Evolutionary conservation across 2,113 vertebrate species (phyloP), one percentile per base, ranked within the genome.

Genomic region (Sylvicapra grimmia): DNA sequence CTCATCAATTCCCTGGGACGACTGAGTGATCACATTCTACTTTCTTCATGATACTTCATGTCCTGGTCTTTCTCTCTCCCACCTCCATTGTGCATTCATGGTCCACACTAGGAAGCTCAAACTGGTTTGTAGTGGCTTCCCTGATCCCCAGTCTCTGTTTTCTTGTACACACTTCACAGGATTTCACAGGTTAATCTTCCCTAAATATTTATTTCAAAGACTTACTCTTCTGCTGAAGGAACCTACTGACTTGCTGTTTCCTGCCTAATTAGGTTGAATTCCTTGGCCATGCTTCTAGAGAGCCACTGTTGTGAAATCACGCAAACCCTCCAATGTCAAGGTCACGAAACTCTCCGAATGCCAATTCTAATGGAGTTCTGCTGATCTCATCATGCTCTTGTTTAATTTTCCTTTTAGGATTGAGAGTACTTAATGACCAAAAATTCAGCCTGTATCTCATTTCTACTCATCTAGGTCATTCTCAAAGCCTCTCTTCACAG

Each of bases 401-500:
- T n/a, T 89, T 82, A 68, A 59, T 86, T 83, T 97, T 98, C 29
- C 40, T 93, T 96, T 91, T 59, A 27, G 6, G 33, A 90, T 33
- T 77, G 6, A 56, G 90, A 96, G 53, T 72, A 79, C 21, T 86
- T 90, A n/a, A 92, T 75, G n/a, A 96, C 36, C 56, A 89, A 89
- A 91, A 75, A 29, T 33, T 49, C 47, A 86, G 14, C 6, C 8
- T 72, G 2, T 59, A 33, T 59, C 44, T 86, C 16, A 27, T 84
- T 84, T 96, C 56, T 84, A 21, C 21, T 96, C 27, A 96, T 29
- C 15, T 68, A 80, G 29, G 18, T n/a, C 33, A 21, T 56, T 86
- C n/a, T 90, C 51, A 11, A 77, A 33, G 36, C 2, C 18, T 80
- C 15, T 89, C 31, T 83, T 91, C 47, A 83, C 11, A 1, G 0